A percentile compares a stretch with the other conserved stretches of the same genome.
Conservation (phyloP, 2,797 vertebrate genomes). For the Tiaroga cobitis region DNA sequence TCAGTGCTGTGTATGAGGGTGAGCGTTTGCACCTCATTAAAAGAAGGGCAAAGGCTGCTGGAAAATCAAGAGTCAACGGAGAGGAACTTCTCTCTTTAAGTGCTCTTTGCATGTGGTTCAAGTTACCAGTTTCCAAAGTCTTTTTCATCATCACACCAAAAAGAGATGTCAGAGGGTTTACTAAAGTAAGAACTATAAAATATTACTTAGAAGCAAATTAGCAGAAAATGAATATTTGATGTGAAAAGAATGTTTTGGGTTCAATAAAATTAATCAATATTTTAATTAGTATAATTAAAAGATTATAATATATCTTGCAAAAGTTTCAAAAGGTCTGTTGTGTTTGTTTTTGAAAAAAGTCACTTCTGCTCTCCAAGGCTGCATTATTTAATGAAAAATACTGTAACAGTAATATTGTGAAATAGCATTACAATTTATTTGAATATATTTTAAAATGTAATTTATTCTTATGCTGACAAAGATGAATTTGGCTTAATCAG, state of each 20-base stretch:
- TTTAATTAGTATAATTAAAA: too few species aligned
- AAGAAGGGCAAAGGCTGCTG: slow-evolving; percentile 43
- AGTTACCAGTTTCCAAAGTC: slow-evolving; percentile 38
- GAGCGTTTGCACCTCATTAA: slow-evolving; percentile 50
- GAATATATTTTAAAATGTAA: neutral
- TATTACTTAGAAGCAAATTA: slow-evolving; percentile 39
- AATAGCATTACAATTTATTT: neutral
- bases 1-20: neutral
- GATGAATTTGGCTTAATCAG: neutral
- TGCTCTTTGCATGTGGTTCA: slow-evolving; percentile 36
- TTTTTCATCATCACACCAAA: slow-evolving; percentile 8
- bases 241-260: slow-evolving; percentile 1
- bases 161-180: slow-evolving; percentile 35
- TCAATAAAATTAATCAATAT: neutral
- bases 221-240: neutral
- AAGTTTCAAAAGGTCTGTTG: neutral
- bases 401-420: neutral
- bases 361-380: neutral
- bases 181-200: slow-evolving; percentile 31
- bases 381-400: neutral
- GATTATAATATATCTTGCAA: too few species aligned
- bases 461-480: neutral
- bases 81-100: slow-evolving; percentile 47
- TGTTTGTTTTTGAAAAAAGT: neutral
- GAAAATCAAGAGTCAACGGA: slow-evolving; percentile 38